Evolutionary conservation across 2,888 invertebrate genomes (phyloP), one percentile per base, ranked within the genome.

Genomic region (Epinotia nisella): DNA sequence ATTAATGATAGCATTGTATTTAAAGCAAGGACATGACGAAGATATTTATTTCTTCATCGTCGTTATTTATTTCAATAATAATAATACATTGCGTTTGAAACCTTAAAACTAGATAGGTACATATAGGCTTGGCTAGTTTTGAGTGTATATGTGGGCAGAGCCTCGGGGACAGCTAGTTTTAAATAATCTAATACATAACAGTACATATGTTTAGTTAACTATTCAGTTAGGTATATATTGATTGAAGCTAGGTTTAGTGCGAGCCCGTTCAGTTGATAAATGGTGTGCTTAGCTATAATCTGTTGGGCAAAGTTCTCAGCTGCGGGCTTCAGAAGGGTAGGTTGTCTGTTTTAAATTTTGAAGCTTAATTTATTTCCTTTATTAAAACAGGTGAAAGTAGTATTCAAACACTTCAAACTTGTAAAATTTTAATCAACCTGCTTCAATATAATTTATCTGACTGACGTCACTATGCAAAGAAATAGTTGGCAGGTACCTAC

Each of bases 221-320:
- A 24, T 24, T 24, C 21, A 24, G 21, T 35, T 35, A 29, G 0
- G 4, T 29, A 35, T 7, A 35, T 35, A 35, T 35, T 21, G 55
- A 53, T 39, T 45, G 60, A 55, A 61, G 61, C 45, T 21, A 55
- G 66, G 35, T 72, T 72, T 67, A 72, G 39, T 55, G 67, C 67
- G 45, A 67, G 19, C 49, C 67, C 45, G 72, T 65, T 71, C 24
- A 45, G 65, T 55, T 72, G 67, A 68, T 67, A 56, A 67, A 72
- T 68, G 55, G 49, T 62, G 24, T 66, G 60, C 61, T 72, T 56
- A 62, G 72, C 67, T 55, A 49, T 68, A 72, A 72, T 72, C 67
- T 72, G 61, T 68, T 72, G 55, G 60, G 61, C 49, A 49, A 68
- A 72, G 67, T 72, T 67, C 72, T 67, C 72, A 72, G 67, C 72